Evolutionary conservation across 2,888 invertebrate species (phyloP).

Genomic region (Eurytoma californica): DNA sequence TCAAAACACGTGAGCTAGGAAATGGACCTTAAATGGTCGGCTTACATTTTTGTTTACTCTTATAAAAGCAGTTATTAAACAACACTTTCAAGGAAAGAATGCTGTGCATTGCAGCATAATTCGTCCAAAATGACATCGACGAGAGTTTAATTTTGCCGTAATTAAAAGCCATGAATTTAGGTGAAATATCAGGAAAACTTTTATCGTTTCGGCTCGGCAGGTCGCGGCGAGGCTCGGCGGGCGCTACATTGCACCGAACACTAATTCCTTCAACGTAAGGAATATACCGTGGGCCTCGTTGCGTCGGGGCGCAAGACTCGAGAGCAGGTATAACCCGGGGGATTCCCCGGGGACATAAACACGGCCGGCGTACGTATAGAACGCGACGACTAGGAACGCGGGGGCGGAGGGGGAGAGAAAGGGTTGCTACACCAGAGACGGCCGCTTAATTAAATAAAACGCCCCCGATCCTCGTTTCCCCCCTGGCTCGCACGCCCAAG

Average conservation of each 20-base stretch:
- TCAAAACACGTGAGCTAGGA: no score
- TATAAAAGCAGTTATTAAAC: no score
- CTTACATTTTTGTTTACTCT: no score
- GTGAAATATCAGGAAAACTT: conserved; percentile 32
- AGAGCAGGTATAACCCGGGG: conserved; percentile 58
- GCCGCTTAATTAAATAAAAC: conserved; percentile 71
- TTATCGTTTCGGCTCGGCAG: conserved; percentile 22
- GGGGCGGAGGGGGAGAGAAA: conserved; percentile 55
- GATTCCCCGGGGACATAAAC: conserved; percentile 67
- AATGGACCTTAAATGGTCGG: no score
- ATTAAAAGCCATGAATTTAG: conserved; percentile 37
- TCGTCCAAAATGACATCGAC: no score
- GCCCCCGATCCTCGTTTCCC: conserved; percentile 67
- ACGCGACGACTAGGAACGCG: conserved; percentile 29
- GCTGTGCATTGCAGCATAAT: no score
- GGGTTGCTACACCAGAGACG: conserved; percentile 63
- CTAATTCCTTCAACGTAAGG: conserved; percentile 63
- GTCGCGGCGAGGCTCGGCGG: background rate
- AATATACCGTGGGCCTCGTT: conserved; percentile 51
- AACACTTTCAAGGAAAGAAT: no score
- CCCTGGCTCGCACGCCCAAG: conserved; percentile 54
- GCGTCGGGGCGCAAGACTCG: conserved; percentile 33
- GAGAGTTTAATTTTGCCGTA: background rate
- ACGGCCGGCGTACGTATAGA: conserved; percentile 58
- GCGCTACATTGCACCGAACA: conserved; percentile 52